phyloP scores from a whole-genome alignment of 2,888 invertebrate species.

The Ichneumon xanthorius region DNA sequence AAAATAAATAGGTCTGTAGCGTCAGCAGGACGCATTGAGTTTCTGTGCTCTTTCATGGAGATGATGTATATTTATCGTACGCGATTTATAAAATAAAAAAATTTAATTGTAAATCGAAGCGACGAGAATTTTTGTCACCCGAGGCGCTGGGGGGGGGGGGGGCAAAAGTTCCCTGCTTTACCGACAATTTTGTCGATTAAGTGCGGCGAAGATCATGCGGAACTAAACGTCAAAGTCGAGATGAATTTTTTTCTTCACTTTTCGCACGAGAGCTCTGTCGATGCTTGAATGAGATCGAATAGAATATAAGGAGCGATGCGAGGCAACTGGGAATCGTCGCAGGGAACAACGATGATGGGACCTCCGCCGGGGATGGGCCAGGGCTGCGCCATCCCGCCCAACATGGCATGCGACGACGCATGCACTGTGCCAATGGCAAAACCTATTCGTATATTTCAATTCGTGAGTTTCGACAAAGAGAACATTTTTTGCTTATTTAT shows the following conservation, averaged over 20 bases:
- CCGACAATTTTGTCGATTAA: background rate
- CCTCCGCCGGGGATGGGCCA: constrained; percentile 49
- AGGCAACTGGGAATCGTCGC: constrained; percentile 54
- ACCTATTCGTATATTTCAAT: constrained; percentile 77
- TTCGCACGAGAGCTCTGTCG: constrained; percentile 4
- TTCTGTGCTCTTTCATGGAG: constrained; percentile 19
- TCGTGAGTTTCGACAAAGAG: constrained; percentile 71
- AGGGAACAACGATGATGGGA: constrained; percentile 44
- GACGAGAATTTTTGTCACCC: background rate
- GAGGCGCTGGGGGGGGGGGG: background rate
- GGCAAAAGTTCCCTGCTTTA: background rate
- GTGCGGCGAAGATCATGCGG: constrained; percentile 59
- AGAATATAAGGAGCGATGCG: constrained; percentile 35
- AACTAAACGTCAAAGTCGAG: constrained; percentile 52
- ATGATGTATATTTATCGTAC: constrained; percentile 47
- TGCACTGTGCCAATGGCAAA: constrained; percentile 72
- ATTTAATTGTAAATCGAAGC: constrained; percentile 8
- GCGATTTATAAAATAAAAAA: constrained; percentile 55
- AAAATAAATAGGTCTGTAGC: constrained; percentile 18
- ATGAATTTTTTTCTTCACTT: constrained; percentile 29
- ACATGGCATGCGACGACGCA: constrained; percentile 63
- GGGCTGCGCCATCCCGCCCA: constrained; percentile 48
- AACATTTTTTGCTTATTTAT: background rate
- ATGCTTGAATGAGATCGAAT: constrained; percentile 14
- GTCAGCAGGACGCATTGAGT: background rate